Evolutionary conservation across 2,888 invertebrate genomes (phyloP), one percentile per base, ranked within the genome.

Genomic region (Ichneumon xanthorius): DNA sequence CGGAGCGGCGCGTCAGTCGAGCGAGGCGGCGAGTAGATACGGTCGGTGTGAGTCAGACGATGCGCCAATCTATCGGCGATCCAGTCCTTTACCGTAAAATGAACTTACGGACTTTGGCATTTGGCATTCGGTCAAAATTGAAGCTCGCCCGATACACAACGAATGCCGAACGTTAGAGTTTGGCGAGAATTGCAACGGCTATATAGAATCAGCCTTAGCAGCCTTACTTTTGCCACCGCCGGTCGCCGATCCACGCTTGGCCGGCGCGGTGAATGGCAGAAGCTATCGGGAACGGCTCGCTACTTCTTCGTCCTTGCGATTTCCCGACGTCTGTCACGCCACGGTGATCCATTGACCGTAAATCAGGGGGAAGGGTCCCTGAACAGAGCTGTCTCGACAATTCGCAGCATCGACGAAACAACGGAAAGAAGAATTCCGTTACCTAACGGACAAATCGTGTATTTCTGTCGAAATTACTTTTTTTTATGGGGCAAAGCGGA

Each of bases 61-160:
- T 65, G 78, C 76, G 71, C 80, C 76, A 82, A 85, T 81, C 80
- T 68, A 65, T 84, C 82, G 58, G 48, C 30, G 65, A 80, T 84
- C 77, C 65, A n/a, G 45, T 76, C 53, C 11, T 79, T 63, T 58
- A 79, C 80, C 76, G 67, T 26, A 14, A 26, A 77, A 72, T 77
- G 63, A 81, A 80, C 63, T 77, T 61, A 63, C 16, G 45, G 73
- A 83, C 70, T 84, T 85, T 89, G 89, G 89, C 89, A 86, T 67
- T 70, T 89, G 89, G 89, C 89, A 86, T 67, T 70, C 11, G 63
- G 65, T 89, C 89, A 89, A 87, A 80, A 71, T 80, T 85, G 71
- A 61, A 79, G 70, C 86, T 85, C 82, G 84, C 37, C 78, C 83
- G 75, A 50, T 33, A 68, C 75, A 63, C 58, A 73, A 67, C 50